Evolutionary conservation across 2,888 invertebrate genomes (phyloP).

Genomic region (Chloromyia formosa): DNA sequence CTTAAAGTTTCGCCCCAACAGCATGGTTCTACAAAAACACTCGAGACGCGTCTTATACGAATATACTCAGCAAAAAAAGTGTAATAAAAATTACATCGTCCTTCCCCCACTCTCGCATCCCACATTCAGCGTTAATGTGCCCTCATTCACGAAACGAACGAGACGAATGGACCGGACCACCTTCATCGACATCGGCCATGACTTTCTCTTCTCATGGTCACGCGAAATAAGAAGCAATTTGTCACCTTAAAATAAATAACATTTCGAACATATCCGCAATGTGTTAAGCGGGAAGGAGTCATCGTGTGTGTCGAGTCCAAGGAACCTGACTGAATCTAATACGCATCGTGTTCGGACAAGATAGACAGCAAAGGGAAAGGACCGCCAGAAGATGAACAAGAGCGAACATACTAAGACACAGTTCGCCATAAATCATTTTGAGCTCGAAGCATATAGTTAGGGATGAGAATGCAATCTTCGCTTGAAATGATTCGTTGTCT

Average conservation of each 20-base stretch:
- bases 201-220: constrained; percentile 39
- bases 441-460: constrained; percentile 31
- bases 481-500: constrained; percentile 45
- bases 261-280: constrained; percentile 37
- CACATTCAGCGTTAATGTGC: too few species aligned
- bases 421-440: constrained; percentile 48
- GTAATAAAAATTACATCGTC: too few species aligned
- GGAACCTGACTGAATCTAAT: not conserved
- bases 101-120: too few species aligned
- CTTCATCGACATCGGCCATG: constrained; percentile 21
- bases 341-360: not conserved
- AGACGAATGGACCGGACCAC: constrained; percentile 38
- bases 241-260: constrained; percentile 42
- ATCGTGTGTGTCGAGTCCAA: not conserved
- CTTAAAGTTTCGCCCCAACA: too few species aligned
- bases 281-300: not conserved
- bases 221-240: constrained; percentile 34
- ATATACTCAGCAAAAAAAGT: too few species aligned
- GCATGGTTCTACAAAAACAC: too few species aligned
- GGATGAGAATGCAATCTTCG: constrained; percentile 46
- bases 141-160: too few species aligned
- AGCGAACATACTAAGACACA: constrained; percentile 34
- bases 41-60: too few species aligned
- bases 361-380: constrained; percentile 8
- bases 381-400: constrained; percentile 24